Base-by-base conservation (phyloP, 1,140 invertebrate species). In the Brachionus plicatilis region DNA sequence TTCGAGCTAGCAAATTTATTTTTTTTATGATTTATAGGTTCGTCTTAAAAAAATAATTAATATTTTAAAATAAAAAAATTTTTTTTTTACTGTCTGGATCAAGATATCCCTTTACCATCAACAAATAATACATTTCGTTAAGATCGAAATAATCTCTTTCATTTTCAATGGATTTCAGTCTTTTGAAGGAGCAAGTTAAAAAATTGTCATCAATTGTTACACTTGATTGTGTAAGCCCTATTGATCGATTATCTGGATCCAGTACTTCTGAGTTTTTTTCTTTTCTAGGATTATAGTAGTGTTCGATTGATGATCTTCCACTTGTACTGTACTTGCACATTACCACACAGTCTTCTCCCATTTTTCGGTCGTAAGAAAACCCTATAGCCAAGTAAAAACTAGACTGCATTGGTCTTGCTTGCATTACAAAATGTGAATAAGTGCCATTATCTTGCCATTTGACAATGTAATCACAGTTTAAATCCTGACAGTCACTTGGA, bases 311-410 rank as follows among this genome's bases (percentile, higher is more conserved):
- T 20, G 17, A 33, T 11, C 27, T 33, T 0, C 53, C 37, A 29
- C 33, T 29, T 17, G 24, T 9, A 20, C 14, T 65, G 27, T 65
- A 65, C 53, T 68, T 60, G 43, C 79, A 82, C 50, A 82, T 82
- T 6, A 60, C 65, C 12, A 82, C 79, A 24, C 53, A 82, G 17
- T 82, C 79, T 24, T 60, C 79, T 12, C 79, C 79, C 79, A 82
- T 82, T 82, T 47, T 60, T 0, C 53, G 50, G 60, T 82, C 56
- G 17, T 65, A 41, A 2, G 79, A 82, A 29, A 82, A 82, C 0
- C 33, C 79, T 17, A 82, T 82, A 3, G 79, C 79, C 53, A 68
- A 65, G 43, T 82, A 82, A 14, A 47, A 82, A 27, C 53, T 65
- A 6, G 43, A 82, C 43, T 68, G n/a, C 24, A 47, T 29, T 45